Evolutionary conservation across 2,888 invertebrate genomes (phyloP).

Genomic region (Lasioglossum zephyrum): DNA sequence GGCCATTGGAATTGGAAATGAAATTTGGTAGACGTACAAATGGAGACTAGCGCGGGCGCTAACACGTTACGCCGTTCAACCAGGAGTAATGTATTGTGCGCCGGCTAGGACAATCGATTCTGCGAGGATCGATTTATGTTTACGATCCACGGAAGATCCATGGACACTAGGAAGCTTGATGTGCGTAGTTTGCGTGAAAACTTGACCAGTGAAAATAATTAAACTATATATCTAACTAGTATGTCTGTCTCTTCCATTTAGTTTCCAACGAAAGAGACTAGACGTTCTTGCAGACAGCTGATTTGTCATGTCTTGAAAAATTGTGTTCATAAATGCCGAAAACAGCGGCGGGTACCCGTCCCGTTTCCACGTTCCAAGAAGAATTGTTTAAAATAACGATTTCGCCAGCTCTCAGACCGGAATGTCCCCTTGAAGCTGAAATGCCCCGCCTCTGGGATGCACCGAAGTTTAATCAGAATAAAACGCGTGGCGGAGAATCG

Average conservation of each 20-base stretch:
- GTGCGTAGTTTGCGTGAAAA: background rate
- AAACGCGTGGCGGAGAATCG: conserved; percentile 56
- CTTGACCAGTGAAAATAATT: conserved; percentile 13
- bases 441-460: conserved; percentile 8
- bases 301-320: background rate
- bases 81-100: conserved; percentile 57
- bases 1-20: conserved; percentile 78
- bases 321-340: background rate
- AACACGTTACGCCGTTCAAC: conserved; percentile 53
- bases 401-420: background rate
- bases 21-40: conserved; percentile 76
- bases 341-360: background rate
- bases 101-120: conserved; percentile 57
- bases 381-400: background rate
- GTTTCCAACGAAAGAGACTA: background rate
- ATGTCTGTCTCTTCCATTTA: background rate
- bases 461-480: conserved; percentile 64
- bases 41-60: conserved; percentile 43
- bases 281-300: background rate
- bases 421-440: conserved; percentile 31
- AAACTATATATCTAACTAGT: background rate
- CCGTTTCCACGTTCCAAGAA: background rate
- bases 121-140: conserved; percentile 60
- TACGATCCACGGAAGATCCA: conserved; percentile 34
- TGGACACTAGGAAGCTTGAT: background rate